These are phyloP conservation scores for Plutomurus gul DNA, from an alignment of 1,140 invertebrate genomes.

Conservation along the genomic window DNA sequence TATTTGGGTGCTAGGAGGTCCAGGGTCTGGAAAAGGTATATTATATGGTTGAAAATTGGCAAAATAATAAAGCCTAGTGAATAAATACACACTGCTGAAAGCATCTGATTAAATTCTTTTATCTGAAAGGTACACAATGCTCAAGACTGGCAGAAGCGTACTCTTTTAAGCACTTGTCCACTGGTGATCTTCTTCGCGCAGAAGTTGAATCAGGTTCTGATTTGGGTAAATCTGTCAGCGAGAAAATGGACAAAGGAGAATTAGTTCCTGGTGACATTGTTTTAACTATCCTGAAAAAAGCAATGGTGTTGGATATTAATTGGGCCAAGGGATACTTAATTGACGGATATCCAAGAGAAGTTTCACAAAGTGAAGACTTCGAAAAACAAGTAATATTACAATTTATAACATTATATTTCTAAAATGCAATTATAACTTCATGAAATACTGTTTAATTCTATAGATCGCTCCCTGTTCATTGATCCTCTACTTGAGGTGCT, in stretches of 20 bases:
- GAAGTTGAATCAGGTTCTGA: slow-evolving; percentile 85
- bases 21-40: slow-evolving; percentile 88
- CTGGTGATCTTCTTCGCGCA: slow-evolving; percentile 85
- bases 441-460: slow-evolving; percentile 43
- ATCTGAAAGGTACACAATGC: slow-evolving; percentile 87
- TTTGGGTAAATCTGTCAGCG: slow-evolving; percentile 75
- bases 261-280: slow-evolving; percentile 86
- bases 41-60: slow-evolving; percentile 83
- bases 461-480: slow-evolving; percentile 75
- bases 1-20: slow-evolving; percentile 80
- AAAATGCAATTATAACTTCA: background rate
- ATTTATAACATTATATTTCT: background rate
- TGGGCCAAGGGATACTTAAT: slow-evolving; percentile 89
- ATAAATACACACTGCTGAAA: too few species aligned
- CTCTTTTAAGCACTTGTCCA: slow-evolving; percentile 83
- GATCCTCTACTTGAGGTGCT: slow-evolving; percentile 82
- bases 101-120: too few species aligned
- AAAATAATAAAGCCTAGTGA: too few species aligned
- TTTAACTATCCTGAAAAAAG: slow-evolving; percentile 81
- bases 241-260: slow-evolving; percentile 85
- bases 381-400: slow-evolving; percentile 61
- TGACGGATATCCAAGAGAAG: slow-evolving; percentile 93
- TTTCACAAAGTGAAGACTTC: slow-evolving; percentile 85
- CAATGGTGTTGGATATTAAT: slow-evolving; percentile 71
- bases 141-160: slow-evolving; percentile 86